Conservation (phyloP, 1,140 invertebrate species). For the Melipona quadrifasciata region DNA sequence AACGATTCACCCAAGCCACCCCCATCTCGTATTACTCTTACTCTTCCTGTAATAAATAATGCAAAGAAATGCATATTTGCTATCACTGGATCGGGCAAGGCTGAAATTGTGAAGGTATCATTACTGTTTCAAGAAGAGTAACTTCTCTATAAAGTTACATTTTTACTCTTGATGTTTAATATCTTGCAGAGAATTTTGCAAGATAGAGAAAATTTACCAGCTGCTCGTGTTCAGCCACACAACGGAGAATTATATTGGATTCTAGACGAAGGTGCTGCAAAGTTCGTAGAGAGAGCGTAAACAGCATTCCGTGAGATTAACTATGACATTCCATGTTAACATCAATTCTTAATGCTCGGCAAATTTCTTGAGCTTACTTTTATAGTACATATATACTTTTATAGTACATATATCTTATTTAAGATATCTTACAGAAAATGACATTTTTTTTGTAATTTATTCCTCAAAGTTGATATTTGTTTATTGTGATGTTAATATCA, state of each 20-base stretch:
- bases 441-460: constrained; percentile 23
- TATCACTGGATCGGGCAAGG: constrained; percentile 91
- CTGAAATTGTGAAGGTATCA: constrained; percentile 92
- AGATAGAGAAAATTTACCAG: constrained; percentile 88
- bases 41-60: constrained; percentile 95
- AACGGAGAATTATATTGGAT: constrained; percentile 90
- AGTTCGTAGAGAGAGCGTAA: constrained; percentile 62
- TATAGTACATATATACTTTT: constrained; percentile 59
- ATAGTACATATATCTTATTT: constrained; percentile 41
- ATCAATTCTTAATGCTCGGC: constrained; percentile 44
- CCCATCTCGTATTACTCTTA: constrained; percentile 94
- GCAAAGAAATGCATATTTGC: constrained; percentile 93
- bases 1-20: constrained; percentile 98
- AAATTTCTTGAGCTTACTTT: constrained; percentile 58
- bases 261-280: constrained; percentile 88
- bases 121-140: neutral
- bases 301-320: neutral
- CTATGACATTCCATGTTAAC: constrained; percentile 62
- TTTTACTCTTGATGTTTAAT: constrained; percentile 8
- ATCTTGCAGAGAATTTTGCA: constrained; percentile 87
- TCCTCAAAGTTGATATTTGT: constrained; percentile 36
- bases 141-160: neutral
- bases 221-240: constrained; percentile 86
- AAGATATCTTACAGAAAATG: constrained; percentile 6
- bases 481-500: constrained; percentile 18